Conservation (phyloP, 1,140 invertebrate genomes). For the Hylaeus anthracinus region DNA sequence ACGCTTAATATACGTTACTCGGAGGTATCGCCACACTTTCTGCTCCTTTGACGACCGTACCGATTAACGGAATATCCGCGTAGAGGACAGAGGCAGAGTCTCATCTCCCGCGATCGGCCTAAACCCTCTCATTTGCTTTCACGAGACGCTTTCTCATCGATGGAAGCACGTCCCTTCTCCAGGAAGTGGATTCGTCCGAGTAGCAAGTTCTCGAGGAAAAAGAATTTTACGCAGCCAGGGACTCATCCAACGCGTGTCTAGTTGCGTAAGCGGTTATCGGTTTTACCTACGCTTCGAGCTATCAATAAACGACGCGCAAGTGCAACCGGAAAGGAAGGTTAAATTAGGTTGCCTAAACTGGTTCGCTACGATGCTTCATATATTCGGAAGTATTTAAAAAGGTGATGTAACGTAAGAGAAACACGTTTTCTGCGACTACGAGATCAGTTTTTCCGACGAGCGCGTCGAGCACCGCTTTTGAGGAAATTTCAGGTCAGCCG, state of each 20-base stretch:
- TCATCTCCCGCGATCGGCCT: background rate
- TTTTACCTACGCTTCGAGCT: slow-evolving; percentile 31
- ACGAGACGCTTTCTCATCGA: slow-evolving; percentile 29
- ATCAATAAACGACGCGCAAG: slow-evolving; percentile 17
- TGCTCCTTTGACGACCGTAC: background rate
- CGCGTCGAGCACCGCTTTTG: background rate
- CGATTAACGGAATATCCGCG: background rate
- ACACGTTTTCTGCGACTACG: background rate
- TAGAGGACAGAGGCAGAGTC: background rate
- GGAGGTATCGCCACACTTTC: background rate
- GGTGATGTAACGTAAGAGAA: too few relatives aligned
- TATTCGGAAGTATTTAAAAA: too few relatives aligned
- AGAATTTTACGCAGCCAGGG: background rate
- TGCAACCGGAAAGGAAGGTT: background rate
- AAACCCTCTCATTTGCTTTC: slow-evolving; percentile 6
- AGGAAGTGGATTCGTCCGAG: slow-evolving; percentile 4
- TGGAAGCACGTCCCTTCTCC: background rate
- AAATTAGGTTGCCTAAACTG: too few relatives aligned
- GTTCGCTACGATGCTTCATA: too few relatives aligned
- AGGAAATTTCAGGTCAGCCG: slow-evolving; percentile 23
- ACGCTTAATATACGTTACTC: background rate
- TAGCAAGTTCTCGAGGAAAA: slow-evolving; percentile 16
- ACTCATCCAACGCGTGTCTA: background rate
- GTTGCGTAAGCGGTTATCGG: slow-evolving; percentile 49
- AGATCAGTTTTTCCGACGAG: background rate